Evolutionary conservation across 2,113 vertebrate species (phyloP), one percentile per base, ranked within the genome.

Genomic region (Pachycephala philippinensis): DNA sequence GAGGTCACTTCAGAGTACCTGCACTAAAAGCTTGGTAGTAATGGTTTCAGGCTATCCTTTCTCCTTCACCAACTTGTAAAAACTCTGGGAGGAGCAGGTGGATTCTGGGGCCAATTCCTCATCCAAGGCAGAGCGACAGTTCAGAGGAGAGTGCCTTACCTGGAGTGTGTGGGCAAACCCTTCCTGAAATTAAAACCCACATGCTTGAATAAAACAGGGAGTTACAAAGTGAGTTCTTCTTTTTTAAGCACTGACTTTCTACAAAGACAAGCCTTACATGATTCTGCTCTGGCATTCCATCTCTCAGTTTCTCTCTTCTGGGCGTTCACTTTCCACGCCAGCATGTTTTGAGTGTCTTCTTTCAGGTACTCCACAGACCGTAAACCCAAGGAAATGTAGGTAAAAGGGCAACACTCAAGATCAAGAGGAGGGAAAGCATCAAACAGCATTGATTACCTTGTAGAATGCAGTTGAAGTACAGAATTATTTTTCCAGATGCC

Each of bases 331-430:
- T 69, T 60, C 53, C 44, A 37, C 1, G 1, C 20, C 50, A 69
- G 17, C 24, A 14, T 19, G 21, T 35, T 75, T 68, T 69, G 30
- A 52, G 45, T 27, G 65, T 20, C 53, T 75, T 57, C 28, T 33
- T 44, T 84, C 15, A 59, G 31, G 8, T 44, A 28, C 31, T 37
- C 28, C 3, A 6, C 13, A 39, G 5, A 3, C 11, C 0, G 0
- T 31, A 92, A 92, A 37, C 13, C 37, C 79, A 65, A 81, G 23
- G 59, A 70, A 45, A 27, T 31, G 16, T 10, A 56, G 37, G 44
- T 12, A 68, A 35, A 31, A 4, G 2, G 2, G 10, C 3, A 3
- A 60, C 1, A 2, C 28, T 31, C 13, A 0, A 5, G 31, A 33
- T 79, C 28, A 64, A 11, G 10, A 80, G 28, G 16, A 17, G 11